Base-by-base conservation (phyloP, 2,888 invertebrate species). In the Uropetala carovei region DNA sequence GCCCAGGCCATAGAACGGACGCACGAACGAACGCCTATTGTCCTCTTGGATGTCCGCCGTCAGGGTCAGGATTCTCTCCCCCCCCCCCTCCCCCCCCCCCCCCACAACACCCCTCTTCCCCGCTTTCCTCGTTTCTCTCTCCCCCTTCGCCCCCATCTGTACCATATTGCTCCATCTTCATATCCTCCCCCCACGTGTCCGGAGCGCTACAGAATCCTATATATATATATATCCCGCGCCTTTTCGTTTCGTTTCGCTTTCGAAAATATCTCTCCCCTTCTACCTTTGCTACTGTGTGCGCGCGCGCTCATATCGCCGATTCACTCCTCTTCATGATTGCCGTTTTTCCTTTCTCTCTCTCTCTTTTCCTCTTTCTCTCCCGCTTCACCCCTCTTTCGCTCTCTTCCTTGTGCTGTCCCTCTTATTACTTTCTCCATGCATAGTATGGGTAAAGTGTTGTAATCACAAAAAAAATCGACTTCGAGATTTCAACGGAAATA, bases 231-330 rank as follows among this genome's bases (percentile, higher is more conserved):
- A 27, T 30, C 43, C 60, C 27, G 60, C 7, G 89, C 89, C 89
- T 30, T 89, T 68, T 68, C 43, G 89, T 89, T 68, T 68, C 43
- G 89, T 68, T 89, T 27, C 64, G 86, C 60, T 16, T 16, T n/a
- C 64, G 43, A 56, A 60, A 86, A 89, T 43, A 27, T 27, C 27
- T 27, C 43, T 86, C 18, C 60, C 30, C 60, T 16, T 9, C 9
- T 16, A 22, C 13, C 60, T 30, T 16, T 89, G 64, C 30, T 30
- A 30, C 9, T 30, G 68, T 9, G n/a, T 5, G 83, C 43, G 5
- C 18, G 83, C 43, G 5, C 3, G 56, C 3, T 83, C 57, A 9
- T 57, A 18, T 43, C n/a, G 16, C 56, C 43, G 56, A 57, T 13
- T 22, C 82, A 56, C 18, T 14, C 83, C 13, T 18, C 83, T 10